Percentiles rank a stretch among this genome's conserved stretches.
phyloP scores from a whole-genome alignment of 2,888 invertebrate genomes.

The Thymelicus sylvestris region DNA sequence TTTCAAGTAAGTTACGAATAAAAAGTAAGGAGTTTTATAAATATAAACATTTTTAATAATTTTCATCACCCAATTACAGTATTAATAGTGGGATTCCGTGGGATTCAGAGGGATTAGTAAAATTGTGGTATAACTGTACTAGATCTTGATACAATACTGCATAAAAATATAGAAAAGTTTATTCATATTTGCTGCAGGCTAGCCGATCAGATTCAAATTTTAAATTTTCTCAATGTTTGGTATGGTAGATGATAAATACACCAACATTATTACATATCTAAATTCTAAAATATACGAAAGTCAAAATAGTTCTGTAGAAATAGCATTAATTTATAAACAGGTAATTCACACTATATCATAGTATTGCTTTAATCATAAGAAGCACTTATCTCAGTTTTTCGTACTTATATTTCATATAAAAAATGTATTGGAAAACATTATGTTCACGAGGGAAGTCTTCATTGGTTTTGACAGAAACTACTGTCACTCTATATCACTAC shows the following conservation, averaged over 20 bases:
- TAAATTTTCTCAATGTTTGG: no score
- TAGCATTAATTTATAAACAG: background rate
- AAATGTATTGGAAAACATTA: background rate
- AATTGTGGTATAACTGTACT: no score
- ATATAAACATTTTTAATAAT: background rate
- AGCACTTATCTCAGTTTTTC: background rate
- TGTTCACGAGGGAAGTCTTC: background rate
- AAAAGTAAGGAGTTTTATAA: background rate
- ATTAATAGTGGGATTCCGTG: no score
- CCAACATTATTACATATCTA: no score
- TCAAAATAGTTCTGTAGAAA: constrained; percentile 13
- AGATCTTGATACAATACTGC: no score
- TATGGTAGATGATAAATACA: background rate
- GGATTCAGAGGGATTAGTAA: no score
- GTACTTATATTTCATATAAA: background rate
- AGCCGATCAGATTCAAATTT: background rate
- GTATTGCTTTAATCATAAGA: constrained; percentile 5
- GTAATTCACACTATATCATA: background rate
- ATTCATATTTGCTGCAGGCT: no score
- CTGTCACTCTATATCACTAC: no score
- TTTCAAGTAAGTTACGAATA: background rate
- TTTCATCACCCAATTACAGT: no score
- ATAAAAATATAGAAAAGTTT: no score
- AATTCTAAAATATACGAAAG: background rate
- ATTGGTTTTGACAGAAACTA: background rate